Conservation (phyloP, 2,797 vertebrate species). For the Argyrosomus regius region DNA sequence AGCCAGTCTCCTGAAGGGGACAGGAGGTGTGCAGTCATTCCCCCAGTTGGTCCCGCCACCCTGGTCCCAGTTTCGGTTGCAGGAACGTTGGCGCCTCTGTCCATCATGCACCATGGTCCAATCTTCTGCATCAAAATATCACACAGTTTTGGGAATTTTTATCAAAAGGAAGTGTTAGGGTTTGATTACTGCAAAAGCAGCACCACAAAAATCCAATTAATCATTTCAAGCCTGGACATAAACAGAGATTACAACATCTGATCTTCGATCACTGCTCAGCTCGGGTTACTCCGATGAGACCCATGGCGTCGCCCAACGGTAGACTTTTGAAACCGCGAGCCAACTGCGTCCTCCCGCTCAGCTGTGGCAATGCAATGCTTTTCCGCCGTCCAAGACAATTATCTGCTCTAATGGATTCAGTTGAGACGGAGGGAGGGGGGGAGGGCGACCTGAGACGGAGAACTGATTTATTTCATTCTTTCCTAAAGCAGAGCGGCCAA, state of each 20-base stretch:
- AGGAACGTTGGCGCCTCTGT: too few species aligned
- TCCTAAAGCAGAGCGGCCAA: conserved; percentile 80
- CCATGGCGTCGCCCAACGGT: conserved; percentile 29
- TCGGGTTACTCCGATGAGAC: conserved; percentile 36
- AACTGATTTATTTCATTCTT: conserved; percentile 81
- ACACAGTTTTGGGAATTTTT: too few species aligned
- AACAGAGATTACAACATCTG: conserved; percentile 48
- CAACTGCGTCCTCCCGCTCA: conserved; percentile 59
- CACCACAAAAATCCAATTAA: conserved; percentile 5
- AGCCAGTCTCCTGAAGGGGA: too few species aligned
- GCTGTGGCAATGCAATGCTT: conserved; percentile 60
- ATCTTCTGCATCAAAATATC: too few species aligned
- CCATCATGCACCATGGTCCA: too few species aligned
- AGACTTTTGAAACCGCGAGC: conserved; percentile 41
- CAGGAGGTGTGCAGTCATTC: too few species aligned
- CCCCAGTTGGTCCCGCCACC: too few species aligned
- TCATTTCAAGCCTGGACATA: conserved; percentile 29
- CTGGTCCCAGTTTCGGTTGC: too few species aligned
- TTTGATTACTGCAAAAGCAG: neutral
- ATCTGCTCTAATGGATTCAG: conserved; percentile 80
- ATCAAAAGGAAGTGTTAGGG: too few species aligned
- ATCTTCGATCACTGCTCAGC: conserved; percentile 57
- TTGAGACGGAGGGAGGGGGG: conserved; percentile 51
- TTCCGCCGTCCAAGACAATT: conserved; percentile 71
- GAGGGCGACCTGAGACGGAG: conserved; percentile 70